Evolutionary conservation across 2,113 vertebrate species (phyloP).

Genomic region (Atrichornis clamosus): DNA sequence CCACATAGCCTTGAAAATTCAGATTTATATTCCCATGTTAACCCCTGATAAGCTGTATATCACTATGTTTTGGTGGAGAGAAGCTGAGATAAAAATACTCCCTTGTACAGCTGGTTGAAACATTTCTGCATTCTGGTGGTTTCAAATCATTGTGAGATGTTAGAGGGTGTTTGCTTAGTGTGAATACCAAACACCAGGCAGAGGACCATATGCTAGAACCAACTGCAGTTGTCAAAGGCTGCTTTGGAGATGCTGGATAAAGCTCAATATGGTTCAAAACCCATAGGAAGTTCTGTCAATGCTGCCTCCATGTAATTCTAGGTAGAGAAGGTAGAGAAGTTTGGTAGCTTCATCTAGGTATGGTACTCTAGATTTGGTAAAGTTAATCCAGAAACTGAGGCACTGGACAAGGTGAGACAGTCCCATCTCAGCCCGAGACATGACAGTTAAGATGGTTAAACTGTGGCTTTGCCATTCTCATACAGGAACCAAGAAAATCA

Average conservation of each 20-base stretch:
- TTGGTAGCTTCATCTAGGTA: background rate
- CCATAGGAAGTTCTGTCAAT: background rate
- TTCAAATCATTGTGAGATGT: background rate
- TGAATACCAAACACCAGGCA: background rate
- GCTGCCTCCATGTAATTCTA: background rate
- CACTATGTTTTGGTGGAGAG: background rate
- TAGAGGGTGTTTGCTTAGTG: background rate
- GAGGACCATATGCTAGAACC: background rate
- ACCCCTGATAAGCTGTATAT: background rate
- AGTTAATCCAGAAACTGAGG: background rate
- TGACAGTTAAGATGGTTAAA: background rate
- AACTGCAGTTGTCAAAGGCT: background rate
- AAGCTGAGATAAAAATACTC: background rate
- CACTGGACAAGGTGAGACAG: background rate
- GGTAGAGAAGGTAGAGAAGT: background rate
- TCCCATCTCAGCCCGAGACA: background rate
- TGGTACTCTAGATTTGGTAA: background rate
- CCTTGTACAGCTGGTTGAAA: background rate
- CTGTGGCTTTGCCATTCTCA: background rate
- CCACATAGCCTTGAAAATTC: background rate
- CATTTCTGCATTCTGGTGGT: background rate
- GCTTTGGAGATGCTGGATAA: background rate
- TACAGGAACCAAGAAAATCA: background rate
- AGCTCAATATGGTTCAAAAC: background rate
- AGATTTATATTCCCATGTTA: background rate